Evolutionary conservation across 2,113 vertebrate genomes (phyloP).

Genomic region (Plecturocebus donacophilus): DNA sequence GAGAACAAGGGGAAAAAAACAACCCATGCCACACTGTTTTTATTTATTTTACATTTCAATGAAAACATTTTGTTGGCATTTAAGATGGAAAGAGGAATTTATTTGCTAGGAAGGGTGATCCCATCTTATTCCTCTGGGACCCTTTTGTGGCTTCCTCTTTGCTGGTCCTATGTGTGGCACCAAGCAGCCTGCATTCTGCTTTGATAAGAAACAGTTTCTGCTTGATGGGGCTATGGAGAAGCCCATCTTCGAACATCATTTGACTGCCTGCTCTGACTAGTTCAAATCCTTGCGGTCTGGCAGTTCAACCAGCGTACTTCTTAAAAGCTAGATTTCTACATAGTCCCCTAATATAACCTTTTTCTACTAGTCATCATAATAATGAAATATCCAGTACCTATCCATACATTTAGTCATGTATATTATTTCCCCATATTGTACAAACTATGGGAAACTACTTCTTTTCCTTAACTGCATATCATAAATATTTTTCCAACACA

Average conservation of each 20-base stretch:
- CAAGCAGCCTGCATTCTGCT: background rate
- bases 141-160: background rate
- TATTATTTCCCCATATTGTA: background rate
- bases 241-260: background rate
- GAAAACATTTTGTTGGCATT: background rate
- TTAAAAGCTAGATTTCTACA: background rate
- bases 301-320: background rate
- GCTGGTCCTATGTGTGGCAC: background rate
- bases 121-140: background rate
- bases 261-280: background rate
- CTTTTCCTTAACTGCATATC: background rate
- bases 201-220: background rate
- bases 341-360: background rate
- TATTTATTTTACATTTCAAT: background rate
- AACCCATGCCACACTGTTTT: background rate
- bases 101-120: background rate
- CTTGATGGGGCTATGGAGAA: background rate
- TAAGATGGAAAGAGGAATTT: background rate
- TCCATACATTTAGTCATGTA: background rate
- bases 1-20: background rate
- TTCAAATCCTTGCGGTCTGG: background rate
- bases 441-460: background rate
- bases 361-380: background rate
- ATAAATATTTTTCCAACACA: constrained; percentile 16
- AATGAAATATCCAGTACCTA: background rate